phyloP scores from a whole-genome alignment of 2,888 invertebrate species.

The Hanleya hanleyi region DNA sequence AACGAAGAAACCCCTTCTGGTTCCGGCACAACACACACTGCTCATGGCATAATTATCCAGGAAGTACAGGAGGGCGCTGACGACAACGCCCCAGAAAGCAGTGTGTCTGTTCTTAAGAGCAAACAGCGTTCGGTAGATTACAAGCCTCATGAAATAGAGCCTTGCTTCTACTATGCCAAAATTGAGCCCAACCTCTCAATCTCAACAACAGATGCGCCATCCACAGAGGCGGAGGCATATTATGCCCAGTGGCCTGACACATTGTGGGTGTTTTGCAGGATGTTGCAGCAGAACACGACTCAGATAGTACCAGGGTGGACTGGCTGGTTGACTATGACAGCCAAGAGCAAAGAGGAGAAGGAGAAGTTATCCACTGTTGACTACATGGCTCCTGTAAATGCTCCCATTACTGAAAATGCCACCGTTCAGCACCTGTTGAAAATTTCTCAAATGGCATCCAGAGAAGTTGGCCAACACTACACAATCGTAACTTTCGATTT shows the following conservation, averaged over 20 bases:
- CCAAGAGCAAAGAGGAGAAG: neutral
- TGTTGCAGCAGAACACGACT: neutral
- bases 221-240: neutral
- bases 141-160: conserved; percentile 7
- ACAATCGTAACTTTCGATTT: conserved; percentile 39
- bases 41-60: neutral
- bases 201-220: neutral
- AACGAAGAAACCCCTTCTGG: conserved; percentile 21
- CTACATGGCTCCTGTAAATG: conserved; percentile 34
- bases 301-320: conserved; percentile 29
- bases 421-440: conserved; percentile 38
- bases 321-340: conserved; percentile 22
- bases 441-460: conserved; percentile 22
- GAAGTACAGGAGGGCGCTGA: neutral
- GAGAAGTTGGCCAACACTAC: conserved; percentile 29
- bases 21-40: neutral
- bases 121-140: conserved; percentile 1
- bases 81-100: neutral
- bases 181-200: conserved; percentile 13
- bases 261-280: neutral
- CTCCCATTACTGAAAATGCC: conserved; percentile 33
- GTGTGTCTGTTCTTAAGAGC: neutral
- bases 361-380: conserved; percentile 23
- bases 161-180: conserved; percentile 27
- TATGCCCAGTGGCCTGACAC: neutral